Evolutionary conservation across 2,113 vertebrate genomes (phyloP).

Genomic region (Notothenia rossii): DNA sequence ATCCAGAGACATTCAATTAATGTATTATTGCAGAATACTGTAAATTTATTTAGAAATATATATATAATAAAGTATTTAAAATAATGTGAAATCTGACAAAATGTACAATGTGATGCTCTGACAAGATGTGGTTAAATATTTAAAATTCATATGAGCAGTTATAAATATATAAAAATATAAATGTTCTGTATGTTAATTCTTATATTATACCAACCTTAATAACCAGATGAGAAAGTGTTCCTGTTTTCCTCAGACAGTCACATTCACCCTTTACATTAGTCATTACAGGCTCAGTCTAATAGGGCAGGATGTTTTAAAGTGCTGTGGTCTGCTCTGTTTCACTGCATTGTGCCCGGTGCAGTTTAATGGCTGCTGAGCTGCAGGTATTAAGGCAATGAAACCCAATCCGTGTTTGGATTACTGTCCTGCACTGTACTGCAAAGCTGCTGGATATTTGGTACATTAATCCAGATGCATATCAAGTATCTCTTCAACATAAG

Average conservation of each 20-base stretch:
- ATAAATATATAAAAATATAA: no score
- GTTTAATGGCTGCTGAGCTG: constrained; percentile 52
- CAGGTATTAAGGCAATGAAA: constrained; percentile 46
- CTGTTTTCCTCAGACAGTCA: background rate
- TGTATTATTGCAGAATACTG: no score
- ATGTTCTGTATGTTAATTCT: no score
- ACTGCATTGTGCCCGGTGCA: constrained; percentile 25
- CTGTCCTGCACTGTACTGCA: background rate
- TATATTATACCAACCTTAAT: background rate
- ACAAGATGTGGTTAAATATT: no score
- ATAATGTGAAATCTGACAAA: no score
- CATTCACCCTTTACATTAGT: constrained; percentile 6
- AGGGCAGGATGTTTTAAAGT: constrained; percentile 33
- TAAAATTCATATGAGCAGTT: no score
- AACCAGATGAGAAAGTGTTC: constrained; percentile 4
- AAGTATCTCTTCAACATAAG: constrained; percentile 32
- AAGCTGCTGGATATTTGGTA: constrained; percentile 31
- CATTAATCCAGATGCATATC: constrained; percentile 31
- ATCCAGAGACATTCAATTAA: no score
- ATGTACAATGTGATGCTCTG: no score
- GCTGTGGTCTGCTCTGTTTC: constrained; percentile 33
- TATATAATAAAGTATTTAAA: no score
- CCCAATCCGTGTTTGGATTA: constrained; percentile 22
- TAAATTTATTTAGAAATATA: no score
- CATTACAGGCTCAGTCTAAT: constrained; percentile 17